These are phyloP conservation scores for Gisinianus flammeolus DNA, from an alignment of 2,888 invertebrate genomes.

Conservation along the genomic window DNA sequence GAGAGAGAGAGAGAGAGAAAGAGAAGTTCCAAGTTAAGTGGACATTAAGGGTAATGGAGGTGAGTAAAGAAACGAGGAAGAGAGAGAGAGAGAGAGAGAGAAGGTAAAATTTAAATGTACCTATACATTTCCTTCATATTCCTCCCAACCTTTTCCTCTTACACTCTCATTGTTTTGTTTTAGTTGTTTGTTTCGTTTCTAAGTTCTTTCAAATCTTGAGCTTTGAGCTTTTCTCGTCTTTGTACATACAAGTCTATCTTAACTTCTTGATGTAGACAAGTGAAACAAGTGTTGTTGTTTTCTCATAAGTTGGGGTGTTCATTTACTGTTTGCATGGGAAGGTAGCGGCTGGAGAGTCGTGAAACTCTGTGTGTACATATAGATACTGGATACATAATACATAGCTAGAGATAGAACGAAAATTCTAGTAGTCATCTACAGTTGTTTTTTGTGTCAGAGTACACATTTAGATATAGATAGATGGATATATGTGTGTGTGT, in stretches of 20 bases:
- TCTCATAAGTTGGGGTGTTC: too few species aligned
- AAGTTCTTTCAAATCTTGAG: too few species aligned
- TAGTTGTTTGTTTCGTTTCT: neutral
- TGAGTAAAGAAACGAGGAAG: constrained; percentile 30
- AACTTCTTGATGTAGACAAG: neutral
- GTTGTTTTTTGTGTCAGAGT: too few species aligned
- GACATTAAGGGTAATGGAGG: constrained; percentile 44
- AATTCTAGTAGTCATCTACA: too few species aligned
- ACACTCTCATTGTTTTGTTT: neutral
- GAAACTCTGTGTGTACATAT: too few species aligned
- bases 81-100: constrained; percentile 20
- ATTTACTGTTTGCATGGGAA: too few species aligned
- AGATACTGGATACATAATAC: too few species aligned
- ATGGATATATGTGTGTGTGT: too few species aligned
- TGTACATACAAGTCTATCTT: neutral
- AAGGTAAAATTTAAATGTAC: constrained; percentile 34
- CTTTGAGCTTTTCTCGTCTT: neutral
- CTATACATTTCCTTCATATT: neutral
- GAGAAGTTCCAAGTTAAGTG: constrained; percentile 31
- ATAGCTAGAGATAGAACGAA: too few species aligned
- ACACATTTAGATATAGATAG: too few species aligned
- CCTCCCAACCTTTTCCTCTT: neutral
- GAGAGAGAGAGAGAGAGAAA: neutral
- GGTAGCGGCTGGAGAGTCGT: constrained; percentile 1
- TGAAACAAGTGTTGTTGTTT: constrained; percentile 15